Percentiles rank a stretch among this genome's conserved stretches.
Evolutionary conservation across 1,140 invertebrate species (phyloP).

Genomic region (Leptinotarsa defecta): DNA sequence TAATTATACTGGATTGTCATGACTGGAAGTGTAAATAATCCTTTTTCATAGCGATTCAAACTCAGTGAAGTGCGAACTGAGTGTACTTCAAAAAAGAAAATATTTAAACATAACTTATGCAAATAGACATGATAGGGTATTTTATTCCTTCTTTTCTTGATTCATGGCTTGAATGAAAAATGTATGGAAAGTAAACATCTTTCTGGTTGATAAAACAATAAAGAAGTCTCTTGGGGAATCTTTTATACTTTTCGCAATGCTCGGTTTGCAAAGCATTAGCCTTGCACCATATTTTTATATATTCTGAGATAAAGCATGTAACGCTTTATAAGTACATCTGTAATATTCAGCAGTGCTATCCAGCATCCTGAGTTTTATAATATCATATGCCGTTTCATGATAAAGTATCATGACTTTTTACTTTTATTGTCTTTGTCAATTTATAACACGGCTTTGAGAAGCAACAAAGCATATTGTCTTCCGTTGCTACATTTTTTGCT

Average conservation of each 20-base stretch:
- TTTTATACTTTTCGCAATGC: slow-evolving; percentile 21
- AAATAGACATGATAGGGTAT: slow-evolving; percentile 1
- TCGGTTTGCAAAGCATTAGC: slow-evolving; percentile 1
- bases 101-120: slow-evolving; percentile 5
- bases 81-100: slow-evolving; percentile 5
- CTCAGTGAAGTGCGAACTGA: background rate
- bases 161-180: slow-evolving; percentile 37
- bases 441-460: background rate
- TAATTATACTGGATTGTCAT: background rate
- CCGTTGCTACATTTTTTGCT: too few species aligned
- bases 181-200: slow-evolving; percentile 41
- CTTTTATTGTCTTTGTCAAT: slow-evolving; percentile 15
- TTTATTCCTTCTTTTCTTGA: slow-evolving; percentile 21
- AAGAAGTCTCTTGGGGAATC: slow-evolving; percentile 34
- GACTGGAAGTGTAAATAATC: background rate
- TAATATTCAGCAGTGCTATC: slow-evolving; percentile 10
- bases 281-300: slow-evolving; percentile 14
- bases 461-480: background rate
- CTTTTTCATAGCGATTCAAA: background rate
- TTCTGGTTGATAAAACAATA: slow-evolving; percentile 42
- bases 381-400: slow-evolving; percentile 3
- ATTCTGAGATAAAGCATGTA: slow-evolving; percentile 17
- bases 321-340: slow-evolving; percentile 16
- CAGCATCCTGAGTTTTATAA: background rate
- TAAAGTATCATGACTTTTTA: slow-evolving; percentile 3